Conservation (phyloP, 1,140 invertebrate species). For the Nephila pilipes region DNA sequence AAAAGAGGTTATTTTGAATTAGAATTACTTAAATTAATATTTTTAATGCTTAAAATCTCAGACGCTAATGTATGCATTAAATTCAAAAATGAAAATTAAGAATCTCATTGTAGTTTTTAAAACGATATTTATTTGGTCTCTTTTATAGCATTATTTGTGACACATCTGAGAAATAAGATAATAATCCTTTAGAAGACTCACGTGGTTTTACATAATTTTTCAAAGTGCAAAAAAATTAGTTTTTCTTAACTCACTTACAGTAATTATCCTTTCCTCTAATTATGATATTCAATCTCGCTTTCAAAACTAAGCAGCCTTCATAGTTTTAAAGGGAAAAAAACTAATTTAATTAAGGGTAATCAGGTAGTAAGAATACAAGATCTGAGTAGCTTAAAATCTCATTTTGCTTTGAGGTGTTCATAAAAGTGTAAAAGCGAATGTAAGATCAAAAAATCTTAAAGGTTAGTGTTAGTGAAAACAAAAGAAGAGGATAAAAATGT, state of each 20-base stretch:
- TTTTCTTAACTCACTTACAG: not conserved
- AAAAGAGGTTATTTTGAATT: too few species aligned
- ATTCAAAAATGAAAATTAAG: too few species aligned
- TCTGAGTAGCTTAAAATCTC: not conserved
- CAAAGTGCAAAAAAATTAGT: not conserved
- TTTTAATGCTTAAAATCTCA: too few species aligned
- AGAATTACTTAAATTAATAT: too few species aligned
- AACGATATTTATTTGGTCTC: too few species aligned
- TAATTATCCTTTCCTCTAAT: not conserved
- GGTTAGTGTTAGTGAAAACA: not conserved
- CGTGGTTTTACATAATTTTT: too few species aligned
- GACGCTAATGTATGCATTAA: too few species aligned
- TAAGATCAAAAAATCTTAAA: constrained; percentile 8
- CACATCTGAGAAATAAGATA: too few species aligned
- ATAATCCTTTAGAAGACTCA: too few species aligned
- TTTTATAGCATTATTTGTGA: too few species aligned
- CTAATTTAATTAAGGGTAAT: constrained; percentile 16
- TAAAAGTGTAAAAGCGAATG: constrained; percentile 30
- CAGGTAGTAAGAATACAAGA: not conserved
- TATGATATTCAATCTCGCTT: not conserved
- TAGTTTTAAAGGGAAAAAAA: not conserved
- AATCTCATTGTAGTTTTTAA: too few species aligned
- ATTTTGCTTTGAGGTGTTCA: constrained; percentile 43
- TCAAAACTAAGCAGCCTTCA: not conserved
- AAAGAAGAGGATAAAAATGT: not conserved